Conservation (phyloP, 2,797 vertebrate genomes). For the Lindbergichthys nudifrons region DNA sequence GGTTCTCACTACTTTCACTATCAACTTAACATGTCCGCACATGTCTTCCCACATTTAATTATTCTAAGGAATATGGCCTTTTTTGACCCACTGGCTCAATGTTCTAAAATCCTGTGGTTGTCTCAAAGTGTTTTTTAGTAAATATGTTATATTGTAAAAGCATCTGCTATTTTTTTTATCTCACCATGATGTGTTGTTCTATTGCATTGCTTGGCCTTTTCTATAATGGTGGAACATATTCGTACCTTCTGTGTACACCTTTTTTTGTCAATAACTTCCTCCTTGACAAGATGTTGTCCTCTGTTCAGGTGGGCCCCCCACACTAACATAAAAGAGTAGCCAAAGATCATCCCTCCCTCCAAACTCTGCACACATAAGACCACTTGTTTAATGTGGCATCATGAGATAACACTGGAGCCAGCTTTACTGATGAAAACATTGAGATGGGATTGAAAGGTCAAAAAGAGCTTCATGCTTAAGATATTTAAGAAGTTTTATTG, state of each 20-base stretch:
- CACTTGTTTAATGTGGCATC: neutral
- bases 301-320: too few species aligned
- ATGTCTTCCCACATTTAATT: conserved; percentile 29
- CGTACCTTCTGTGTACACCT: too few species aligned
- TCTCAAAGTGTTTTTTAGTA: conserved; percentile 3
- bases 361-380: neutral
- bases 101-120: conserved; percentile 10
- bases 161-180: neutral
- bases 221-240: neutral
- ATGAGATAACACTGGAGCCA: neutral
- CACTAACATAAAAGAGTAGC: too few species aligned
- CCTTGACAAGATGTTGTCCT: too few species aligned
- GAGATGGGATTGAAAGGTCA: neutral
- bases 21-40: conserved; percentile 17
- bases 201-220: neutral
- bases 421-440: neutral
- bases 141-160: neutral
- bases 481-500: too few species aligned
- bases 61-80: conserved; percentile 16
- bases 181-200: neutral
- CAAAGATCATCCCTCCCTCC: neutral
- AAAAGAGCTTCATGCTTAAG: neutral
- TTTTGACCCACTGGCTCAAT: conserved; percentile 43
- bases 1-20: conserved; percentile 7
- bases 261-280: too few species aligned